These are phyloP conservation scores for Hyles lineata DNA, from an alignment of 2,888 invertebrate genomes.

Conservation along the genomic window DNA sequence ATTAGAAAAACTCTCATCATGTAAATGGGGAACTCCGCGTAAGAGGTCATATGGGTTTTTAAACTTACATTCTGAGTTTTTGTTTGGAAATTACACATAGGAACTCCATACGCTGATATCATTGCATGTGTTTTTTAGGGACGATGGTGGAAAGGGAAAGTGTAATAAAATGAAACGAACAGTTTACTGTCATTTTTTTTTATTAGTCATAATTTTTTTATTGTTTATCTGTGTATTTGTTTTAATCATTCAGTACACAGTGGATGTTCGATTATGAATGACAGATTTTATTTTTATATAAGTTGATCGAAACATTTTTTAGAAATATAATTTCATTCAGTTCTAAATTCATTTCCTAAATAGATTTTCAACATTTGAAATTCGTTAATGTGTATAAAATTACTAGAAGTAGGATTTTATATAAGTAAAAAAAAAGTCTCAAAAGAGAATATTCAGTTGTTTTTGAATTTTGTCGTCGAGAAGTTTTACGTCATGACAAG, in stretches of 20 bases:
- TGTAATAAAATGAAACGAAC: constrained; percentile 8
- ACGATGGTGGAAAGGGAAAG: too few species aligned
- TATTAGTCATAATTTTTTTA: constrained; percentile 37
- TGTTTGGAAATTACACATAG: too few species aligned
- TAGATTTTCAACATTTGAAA: constrained; percentile 17
- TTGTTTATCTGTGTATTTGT: constrained; percentile 5
- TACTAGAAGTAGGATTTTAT: constrained; percentile 16
- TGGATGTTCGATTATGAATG: constrained; percentile 44
- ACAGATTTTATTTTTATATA: constrained; percentile 28
- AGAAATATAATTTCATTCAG: constrained; percentile 8
- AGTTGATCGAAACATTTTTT: constrained; percentile 23
- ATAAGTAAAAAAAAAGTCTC: constrained; percentile 15
- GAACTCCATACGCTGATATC: too few species aligned
- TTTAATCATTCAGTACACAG: constrained; percentile 18
- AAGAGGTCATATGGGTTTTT: too few species aligned
- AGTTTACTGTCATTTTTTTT: constrained; percentile 36
- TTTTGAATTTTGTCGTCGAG: constrained; percentile 18
- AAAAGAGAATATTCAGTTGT: constrained; percentile 21
- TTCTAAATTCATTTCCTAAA: constrained; percentile 22
- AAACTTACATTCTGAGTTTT: too few species aligned
- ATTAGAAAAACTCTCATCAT: too few species aligned
- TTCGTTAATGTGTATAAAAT: constrained; percentile 14
- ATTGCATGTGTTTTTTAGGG: too few species aligned
- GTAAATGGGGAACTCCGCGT: too few species aligned
- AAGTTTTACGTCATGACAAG: neutral